Evolutionary conservation across 2,888 invertebrate genomes (phyloP).

Genomic region (Drosophila sordidapex): DNA sequence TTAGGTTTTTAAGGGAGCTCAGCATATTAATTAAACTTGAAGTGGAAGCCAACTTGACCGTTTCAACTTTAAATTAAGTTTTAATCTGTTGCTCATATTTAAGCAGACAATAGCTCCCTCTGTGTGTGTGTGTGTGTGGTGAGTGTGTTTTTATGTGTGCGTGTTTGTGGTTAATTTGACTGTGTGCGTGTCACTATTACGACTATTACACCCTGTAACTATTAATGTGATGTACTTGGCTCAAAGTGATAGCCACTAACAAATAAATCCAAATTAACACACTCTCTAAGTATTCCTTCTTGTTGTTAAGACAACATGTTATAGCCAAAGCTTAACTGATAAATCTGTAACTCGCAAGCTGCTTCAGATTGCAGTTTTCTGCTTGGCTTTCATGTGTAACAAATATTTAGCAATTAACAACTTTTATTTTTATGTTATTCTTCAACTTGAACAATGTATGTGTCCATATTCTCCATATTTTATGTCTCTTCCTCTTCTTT

Average conservation of each 20-base stretch:
- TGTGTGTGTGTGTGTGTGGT: constrained; percentile 14
- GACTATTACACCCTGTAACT: constrained; percentile 7
- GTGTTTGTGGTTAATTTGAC: constrained; percentile 2
- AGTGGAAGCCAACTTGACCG: constrained; percentile 57
- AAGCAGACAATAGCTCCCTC: constrained; percentile 43
- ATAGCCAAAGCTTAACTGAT: neutral
- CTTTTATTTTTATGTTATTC: neutral
- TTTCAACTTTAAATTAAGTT: constrained; percentile 75
- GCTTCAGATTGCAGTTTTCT: neutral
- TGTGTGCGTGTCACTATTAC: neutral
- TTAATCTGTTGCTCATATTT: constrained; percentile 78
- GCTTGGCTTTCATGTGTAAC: neutral
- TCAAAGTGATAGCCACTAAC: neutral
- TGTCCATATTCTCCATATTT: neutral
- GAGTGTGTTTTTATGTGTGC: neutral
- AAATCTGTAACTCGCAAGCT: neutral
- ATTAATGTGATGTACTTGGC: neutral
- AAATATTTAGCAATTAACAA: neutral
- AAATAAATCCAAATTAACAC: neutral
- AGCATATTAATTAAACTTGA: constrained; percentile 78
- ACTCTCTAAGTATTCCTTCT: neutral
- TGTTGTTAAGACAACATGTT: neutral
- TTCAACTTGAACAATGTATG: neutral
- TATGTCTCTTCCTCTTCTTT: neutral
- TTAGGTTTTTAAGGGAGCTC: constrained; percentile 64